A percentile compares a stretch with the other conserved stretches of the same genome.
Evolutionary conservation across 2,888 invertebrate genomes (phyloP).

Genomic region (Thymelicus acteon): DNA sequence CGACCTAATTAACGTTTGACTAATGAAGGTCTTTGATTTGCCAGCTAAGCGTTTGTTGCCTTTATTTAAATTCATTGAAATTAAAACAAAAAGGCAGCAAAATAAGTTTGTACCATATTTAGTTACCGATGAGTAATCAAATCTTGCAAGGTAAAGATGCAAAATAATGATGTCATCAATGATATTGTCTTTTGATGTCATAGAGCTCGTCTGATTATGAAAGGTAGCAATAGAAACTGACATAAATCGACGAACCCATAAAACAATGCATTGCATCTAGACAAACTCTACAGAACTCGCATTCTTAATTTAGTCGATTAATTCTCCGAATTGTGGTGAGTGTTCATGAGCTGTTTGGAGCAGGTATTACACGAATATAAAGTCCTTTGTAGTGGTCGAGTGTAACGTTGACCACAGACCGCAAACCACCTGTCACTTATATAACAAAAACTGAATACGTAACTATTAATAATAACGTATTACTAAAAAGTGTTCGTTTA

Average conservation of each 20-base stretch:
- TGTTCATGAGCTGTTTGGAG: slow-evolving; percentile 1
- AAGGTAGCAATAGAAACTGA: no score
- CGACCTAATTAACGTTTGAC: neutral
- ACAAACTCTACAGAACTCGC: neutral
- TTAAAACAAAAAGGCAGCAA: no score
- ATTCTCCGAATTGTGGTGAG: neutral
- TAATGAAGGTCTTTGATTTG: neutral
- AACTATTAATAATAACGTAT: neutral
- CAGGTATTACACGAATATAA: neutral
- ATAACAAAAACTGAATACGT: neutral
- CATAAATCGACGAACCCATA: neutral
- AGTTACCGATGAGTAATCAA: no score
- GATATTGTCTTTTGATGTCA: no score
- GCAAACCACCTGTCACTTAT: neutral
- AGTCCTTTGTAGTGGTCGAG: neutral
- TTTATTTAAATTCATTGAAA: neutral
- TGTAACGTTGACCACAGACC: neutral
- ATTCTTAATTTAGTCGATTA: neutral
- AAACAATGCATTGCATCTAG: neutral
- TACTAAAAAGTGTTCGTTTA: neutral
- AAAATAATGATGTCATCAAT: no score
- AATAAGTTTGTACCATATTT: no score
- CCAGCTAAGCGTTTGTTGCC: neutral
- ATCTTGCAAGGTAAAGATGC: no score
- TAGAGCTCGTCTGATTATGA: no score